Base-by-base conservation (phyloP, 2,888 invertebrate species). In the Byasa hedistus region DNA sequence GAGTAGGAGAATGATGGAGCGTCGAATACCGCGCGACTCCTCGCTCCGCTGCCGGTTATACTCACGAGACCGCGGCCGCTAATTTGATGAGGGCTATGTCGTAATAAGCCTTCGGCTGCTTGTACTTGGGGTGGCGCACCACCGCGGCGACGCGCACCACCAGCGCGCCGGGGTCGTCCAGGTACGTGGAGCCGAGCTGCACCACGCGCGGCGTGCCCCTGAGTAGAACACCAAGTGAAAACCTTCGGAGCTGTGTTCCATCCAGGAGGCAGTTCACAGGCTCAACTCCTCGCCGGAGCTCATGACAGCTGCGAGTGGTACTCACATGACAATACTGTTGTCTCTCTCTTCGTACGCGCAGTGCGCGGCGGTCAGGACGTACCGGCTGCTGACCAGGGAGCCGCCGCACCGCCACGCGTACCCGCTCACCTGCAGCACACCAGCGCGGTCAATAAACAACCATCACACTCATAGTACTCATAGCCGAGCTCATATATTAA, bases 371-470 rank as follows among this genome's bases (percentile, higher is more conserved):
- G 89, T 89, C 27, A 91, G 73, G 0, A 91, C 75, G 57, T 75
- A 87, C 69, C 75, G 81, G 22, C 86, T 81, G 57, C 89, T 89
- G 69, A 91, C 71, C 27, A 91, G 75, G 0, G 89, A 84, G 0
- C 89, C 90, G 0, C 91, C 91, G 60, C 91, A 91, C 58, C 91
- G 89, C 91, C 91, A 91, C 0, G 86, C 80, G 68, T 90, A 90
- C 0, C 89, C 89, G 0, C 72, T 69, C 0, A 68, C 71, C 90
- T 90, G 81, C 0, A 79, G 32, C 32, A 32, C 1, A 10, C 32
- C 8, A 32, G 10, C 32, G 8, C 27, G 27, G 27, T 27, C 27
- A 27, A 8, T 27, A 8, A 27, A 27, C 27, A 27, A 27, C 5
- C 3, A 27, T 27, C 27, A 27, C 27, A n/a, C n/a, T n/a, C n/a